Evolutionary conservation across 1,140 invertebrate genomes (phyloP).

Genomic region (Triops cancriformis): DNA sequence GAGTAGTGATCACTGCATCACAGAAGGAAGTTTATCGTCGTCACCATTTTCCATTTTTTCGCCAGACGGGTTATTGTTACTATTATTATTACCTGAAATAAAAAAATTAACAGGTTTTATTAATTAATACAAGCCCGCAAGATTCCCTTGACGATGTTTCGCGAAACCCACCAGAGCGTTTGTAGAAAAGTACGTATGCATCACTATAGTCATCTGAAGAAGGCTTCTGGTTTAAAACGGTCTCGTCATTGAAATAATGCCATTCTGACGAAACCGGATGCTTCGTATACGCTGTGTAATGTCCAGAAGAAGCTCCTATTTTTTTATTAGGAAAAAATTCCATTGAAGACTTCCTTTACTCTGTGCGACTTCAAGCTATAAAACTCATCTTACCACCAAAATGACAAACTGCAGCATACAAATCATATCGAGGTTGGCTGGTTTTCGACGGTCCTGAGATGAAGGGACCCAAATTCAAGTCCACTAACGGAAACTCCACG

Average conservation of each 20-base stretch:
- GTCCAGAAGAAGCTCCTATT: constrained; percentile 55
- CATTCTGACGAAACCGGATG: constrained; percentile 53
- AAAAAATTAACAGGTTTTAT: not conserved
- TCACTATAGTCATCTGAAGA: constrained; percentile 54
- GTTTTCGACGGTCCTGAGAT: constrained; percentile 37
- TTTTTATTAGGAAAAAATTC: constrained; percentile 32
- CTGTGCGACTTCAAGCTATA: not conserved
- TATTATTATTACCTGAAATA: not conserved
- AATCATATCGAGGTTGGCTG: constrained; percentile 44
- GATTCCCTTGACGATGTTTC: not conserved
- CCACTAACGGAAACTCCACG: constrained; percentile 54
- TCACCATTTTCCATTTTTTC: not conserved
- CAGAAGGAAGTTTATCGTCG: constrained; percentile 4
- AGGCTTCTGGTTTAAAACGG: constrained; percentile 49
- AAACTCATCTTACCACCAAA: constrained; percentile 51
- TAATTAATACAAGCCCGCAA: not conserved
- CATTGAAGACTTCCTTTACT: not conserved
- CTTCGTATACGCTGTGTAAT: constrained; percentile 59
- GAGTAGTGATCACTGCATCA: not conserved
- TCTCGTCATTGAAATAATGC: constrained; percentile 62
- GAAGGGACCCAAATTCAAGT: constrained; percentile 45
- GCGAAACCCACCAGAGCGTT: constrained; percentile 46
- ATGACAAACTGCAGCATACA: constrained; percentile 62
- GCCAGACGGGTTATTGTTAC: not conserved
- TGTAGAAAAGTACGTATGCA: constrained; percentile 62